Evolutionary conservation across 2,888 invertebrate species (phyloP), one percentile per base, ranked within the genome.

Genomic region (Tipula unca): DNA sequence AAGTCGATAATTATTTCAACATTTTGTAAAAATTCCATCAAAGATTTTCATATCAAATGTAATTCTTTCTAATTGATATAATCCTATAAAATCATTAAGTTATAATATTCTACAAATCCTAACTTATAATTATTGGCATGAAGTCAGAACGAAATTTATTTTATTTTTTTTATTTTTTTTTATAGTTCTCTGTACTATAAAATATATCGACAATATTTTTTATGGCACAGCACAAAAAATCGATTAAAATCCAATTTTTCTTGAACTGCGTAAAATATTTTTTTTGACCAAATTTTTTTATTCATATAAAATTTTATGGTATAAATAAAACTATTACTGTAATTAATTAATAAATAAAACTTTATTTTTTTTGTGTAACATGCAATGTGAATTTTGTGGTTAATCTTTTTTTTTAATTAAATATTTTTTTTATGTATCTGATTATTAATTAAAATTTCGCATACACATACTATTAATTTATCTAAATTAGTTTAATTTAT

Each of bases 1-100:
- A 69, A 69, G 69, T 69, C 69, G 69, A 69, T 69, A 69, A 69
- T 69, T 69, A 69, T 69, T 69, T 25, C 69, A 69, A 69, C 69
- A 69, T 69, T 69, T 48, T 48, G 48, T 48, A n/a, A 48, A 39
- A 48, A 48, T 48, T 48, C 48, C 48, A 48, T 69, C 69, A 69
- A 69, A 69, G 13, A 25, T 69, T 69, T 10, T 25, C 25, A 5
- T 10, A 69, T 69, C 10, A 13, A 10, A 69, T 8, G 1, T 69
- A 69, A 69, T 69, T 69, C 25, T 69, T 20, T 8, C 25, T 25
- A 69, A 69, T 69, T 54, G 48, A 17, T 54, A 17, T 8, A 54
- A 54, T 54, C 17, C 48, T 25, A 25, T 25, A 13, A 10, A 69
- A 25, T 8, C 69, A 25, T 25, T 54, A 54, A 54, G 13, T 8